phyloP scores from a whole-genome alignment of 2,888 invertebrate genomes.

The Pyrocoelia pectoralis region DNA sequence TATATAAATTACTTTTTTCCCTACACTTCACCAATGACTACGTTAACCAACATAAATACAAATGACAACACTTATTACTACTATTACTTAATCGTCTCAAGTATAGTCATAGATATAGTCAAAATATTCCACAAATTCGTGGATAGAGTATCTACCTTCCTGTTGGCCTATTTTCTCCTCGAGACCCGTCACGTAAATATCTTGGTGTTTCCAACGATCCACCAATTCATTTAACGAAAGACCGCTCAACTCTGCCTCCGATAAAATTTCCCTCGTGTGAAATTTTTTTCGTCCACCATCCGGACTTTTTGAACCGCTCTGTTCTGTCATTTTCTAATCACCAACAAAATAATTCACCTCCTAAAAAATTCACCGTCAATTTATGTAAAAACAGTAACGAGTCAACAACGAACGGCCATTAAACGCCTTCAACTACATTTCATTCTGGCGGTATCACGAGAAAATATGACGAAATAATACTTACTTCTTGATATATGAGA shows the following conservation, averaged over 20 bases:
- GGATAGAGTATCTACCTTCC: conserved; percentile 73
- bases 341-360: conserved; percentile 12
- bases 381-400: conserved; percentile 9
- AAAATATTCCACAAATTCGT: conserved; percentile 51
- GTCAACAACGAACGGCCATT: conserved; percentile 22
- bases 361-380: conserved; percentile 21
- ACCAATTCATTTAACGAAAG: conserved; percentile 72
- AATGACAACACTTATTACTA: conserved; percentile 37
- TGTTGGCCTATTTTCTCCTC: conserved; percentile 77
- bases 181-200: conserved; percentile 77
- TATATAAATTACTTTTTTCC: conserved; percentile 27
- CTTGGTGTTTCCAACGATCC: conserved; percentile 78
- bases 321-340: conserved; percentile 49
- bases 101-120: conserved; percentile 43
- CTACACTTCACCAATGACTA: conserved; percentile 41
- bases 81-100: conserved; percentile 41
- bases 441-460: conserved; percentile 9
- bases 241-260: conserved; percentile 70
- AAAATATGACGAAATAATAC: neutral
- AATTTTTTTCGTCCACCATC: conserved; percentile 60
- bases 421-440: conserved; percentile 18
- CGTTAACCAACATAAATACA: conserved; percentile 33
- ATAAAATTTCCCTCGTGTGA: conserved; percentile 66
- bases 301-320: conserved; percentile 61
- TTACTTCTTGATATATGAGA: conserved; percentile 6